These are phyloP conservation scores for Cistogaster globosa DNA, from an alignment of 2,888 invertebrate species.

Conservation along the genomic window DNA sequence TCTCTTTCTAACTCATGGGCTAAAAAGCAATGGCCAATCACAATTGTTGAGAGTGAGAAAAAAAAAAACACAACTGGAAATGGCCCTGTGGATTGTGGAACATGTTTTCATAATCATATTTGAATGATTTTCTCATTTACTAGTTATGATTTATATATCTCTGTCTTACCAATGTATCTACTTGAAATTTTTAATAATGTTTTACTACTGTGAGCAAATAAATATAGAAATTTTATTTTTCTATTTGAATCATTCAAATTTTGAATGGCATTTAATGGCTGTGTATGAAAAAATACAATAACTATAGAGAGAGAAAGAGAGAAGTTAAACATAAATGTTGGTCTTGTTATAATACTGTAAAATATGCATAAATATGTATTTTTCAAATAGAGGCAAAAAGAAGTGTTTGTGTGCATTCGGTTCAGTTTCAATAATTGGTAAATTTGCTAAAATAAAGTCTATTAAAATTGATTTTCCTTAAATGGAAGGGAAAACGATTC, in stretches of 20 bases:
- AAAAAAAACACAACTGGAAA: conserved; percentile 58
- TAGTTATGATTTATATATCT: neutral
- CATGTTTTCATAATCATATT: conserved; percentile 11
- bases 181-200: conserved; percentile 12
- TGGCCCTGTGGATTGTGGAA: conserved; percentile 66
- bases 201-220: conserved; percentile 36
- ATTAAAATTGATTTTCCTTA: conserved; percentile 60
- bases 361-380: neutral
- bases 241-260: no score
- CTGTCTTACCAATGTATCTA: neutral
- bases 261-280: conserved; percentile 64
- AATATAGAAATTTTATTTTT: conserved; percentile 42
- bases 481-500: conserved; percentile 40
- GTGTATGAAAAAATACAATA: conserved; percentile 16
- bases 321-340: conserved; percentile 60
- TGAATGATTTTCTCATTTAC: neutral
- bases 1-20: conserved; percentile 23
- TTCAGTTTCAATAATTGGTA: conserved; percentile 54
- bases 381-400: neutral
- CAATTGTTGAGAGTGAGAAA: neutral
- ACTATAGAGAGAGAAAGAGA: conserved; percentile 12
- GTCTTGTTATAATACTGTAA: conserved; percentile 4
- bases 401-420: conserved; percentile 14
- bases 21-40: conserved; percentile 41
- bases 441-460: conserved; percentile 66